phyloP scores from a whole-genome alignment of 2,888 invertebrate genomes.

The Cosmopolites sordidus region DNA sequence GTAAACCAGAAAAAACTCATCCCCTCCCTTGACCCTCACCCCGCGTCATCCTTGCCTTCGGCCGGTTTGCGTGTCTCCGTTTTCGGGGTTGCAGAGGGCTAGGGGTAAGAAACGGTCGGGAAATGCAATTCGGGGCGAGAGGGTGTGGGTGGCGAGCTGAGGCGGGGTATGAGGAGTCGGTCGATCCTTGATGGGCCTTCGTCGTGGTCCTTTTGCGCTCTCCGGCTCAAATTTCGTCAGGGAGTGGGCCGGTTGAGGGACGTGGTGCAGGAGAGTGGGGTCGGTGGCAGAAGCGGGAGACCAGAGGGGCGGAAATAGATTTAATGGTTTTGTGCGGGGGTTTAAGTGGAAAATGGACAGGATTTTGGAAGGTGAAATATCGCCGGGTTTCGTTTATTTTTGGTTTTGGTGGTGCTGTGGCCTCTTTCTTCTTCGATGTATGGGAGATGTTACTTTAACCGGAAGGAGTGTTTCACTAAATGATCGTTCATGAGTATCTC shows the following conservation, averaged over 20 bases:
- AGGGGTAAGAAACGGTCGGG: slow-evolving; percentile 3
- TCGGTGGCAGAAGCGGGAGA: not conserved
- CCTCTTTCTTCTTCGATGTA: no score
- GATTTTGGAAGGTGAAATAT: no score
- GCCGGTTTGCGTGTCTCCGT: no score
- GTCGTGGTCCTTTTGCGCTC: slow-evolving; percentile 28
- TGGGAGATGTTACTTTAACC: no score
- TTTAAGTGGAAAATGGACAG: no score
- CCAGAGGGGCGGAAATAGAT: slow-evolving; percentile 3
- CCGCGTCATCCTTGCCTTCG: slow-evolving; percentile 6
- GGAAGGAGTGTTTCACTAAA: no score
- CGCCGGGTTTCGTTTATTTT: no score
- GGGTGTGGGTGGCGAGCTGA: no score
- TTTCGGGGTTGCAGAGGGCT: not conserved
- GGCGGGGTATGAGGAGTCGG: slow-evolving; percentile 13
- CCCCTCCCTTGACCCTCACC: slow-evolving; percentile 18
- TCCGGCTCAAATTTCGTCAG: slow-evolving; percentile 24
- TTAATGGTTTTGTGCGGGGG: slow-evolving; percentile 13
- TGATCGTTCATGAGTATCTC: no score
- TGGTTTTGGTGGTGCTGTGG: no score
- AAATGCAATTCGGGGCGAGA: slow-evolving; percentile 20
- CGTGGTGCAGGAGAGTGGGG: slow-evolving; percentile 6
- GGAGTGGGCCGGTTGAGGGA: slow-evolving; percentile 5
- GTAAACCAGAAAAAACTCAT: slow-evolving; percentile 20
- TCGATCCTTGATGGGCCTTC: slow-evolving; percentile 27